These are phyloP conservation scores for Colinus virginianus DNA, from an alignment of 2,113 vertebrate genomes.

Conservation along the genomic window DNA sequence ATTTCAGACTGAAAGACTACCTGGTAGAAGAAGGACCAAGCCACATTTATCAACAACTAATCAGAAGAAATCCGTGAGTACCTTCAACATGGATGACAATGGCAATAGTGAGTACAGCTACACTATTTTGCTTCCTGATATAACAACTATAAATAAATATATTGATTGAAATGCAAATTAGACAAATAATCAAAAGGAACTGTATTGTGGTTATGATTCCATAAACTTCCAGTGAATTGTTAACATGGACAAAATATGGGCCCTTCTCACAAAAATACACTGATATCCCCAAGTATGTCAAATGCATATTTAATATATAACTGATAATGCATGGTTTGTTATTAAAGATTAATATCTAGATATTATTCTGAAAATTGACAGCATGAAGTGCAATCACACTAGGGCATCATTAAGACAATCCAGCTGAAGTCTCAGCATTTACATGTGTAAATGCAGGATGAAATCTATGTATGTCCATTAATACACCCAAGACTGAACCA, in stretches of 20 bases:
- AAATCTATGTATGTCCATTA: not conserved
- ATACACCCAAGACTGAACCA: not conserved
- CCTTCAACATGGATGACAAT: not conserved
- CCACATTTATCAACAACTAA: not conserved
- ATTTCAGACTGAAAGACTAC: not conserved
- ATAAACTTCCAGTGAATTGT: not conserved
- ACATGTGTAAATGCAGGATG: slow-evolving; percentile 4
- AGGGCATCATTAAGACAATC: not conserved
- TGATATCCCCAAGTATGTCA: not conserved
- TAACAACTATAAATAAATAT: not conserved
- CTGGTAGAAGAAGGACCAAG: not conserved
- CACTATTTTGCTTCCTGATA: not conserved
- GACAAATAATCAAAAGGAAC: not conserved
- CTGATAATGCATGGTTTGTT: not conserved
- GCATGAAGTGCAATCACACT: not conserved
- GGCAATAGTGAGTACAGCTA: not conserved
- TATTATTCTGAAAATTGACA: not conserved
- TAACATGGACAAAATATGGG: not conserved
- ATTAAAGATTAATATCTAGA: not conserved
- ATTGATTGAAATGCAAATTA: not conserved
- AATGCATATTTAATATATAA: not conserved
- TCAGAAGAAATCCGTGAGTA: not conserved
- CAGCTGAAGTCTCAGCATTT: not conserved
- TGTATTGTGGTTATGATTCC: not conserved
- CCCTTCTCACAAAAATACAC: not conserved